These are phyloP conservation scores for Erebia epiphron DNA, from an alignment of 2,888 invertebrate genomes.

Conservation along the genomic window DNA sequence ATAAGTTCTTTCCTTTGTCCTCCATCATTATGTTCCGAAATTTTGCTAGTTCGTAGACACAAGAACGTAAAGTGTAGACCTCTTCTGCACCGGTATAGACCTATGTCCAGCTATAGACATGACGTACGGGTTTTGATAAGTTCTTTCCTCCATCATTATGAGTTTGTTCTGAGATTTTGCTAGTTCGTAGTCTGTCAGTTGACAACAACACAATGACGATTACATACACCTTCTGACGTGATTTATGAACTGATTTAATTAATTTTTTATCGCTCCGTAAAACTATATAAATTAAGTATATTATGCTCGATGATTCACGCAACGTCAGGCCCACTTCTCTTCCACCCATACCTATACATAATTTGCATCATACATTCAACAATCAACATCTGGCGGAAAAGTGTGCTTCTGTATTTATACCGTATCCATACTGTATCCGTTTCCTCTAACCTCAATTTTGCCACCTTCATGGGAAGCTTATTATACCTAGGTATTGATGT, in stretches of 20 bases:
- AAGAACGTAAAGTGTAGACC: too few species aligned
- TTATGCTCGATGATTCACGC: conserved; percentile 11
- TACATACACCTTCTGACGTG: too few species aligned
- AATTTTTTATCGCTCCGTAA: neutral
- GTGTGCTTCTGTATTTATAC: conserved; percentile 23
- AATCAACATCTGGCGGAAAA: conserved; percentile 38
- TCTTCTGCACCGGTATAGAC: too few species aligned
- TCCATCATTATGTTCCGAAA: too few species aligned
- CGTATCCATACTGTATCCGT: conserved; percentile 32
- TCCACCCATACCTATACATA: conserved; percentile 3
- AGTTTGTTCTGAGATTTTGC: too few species aligned
- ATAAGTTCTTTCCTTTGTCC: too few species aligned
- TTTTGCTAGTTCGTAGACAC: too few species aligned
- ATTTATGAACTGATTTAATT: neutral
- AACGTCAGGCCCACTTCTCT: conserved; percentile 14
- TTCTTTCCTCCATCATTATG: too few species aligned
- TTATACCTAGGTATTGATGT: neutral
- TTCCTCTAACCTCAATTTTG: conserved; percentile 33
- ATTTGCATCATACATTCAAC: conserved; percentile 8
- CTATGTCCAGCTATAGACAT: too few species aligned
- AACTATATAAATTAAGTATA: neutral
- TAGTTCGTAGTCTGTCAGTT: too few species aligned
- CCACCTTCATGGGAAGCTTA: conserved; percentile 7
- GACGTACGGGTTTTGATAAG: too few species aligned
- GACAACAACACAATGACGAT: too few species aligned